Conservation (phyloP, 2,888 invertebrate genomes). For the Agriotes lineatus region DNA sequence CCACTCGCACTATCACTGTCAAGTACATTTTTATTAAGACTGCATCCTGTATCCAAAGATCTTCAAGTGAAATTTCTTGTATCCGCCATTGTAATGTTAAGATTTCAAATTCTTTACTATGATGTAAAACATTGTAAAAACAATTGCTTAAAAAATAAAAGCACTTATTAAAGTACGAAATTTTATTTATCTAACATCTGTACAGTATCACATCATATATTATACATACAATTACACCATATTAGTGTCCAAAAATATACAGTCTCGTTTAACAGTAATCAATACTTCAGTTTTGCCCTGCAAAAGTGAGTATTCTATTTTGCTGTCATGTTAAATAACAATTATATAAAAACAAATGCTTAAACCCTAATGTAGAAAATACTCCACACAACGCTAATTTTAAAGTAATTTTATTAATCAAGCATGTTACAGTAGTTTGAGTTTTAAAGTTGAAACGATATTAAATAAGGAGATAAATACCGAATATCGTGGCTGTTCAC, state of each 20-base stretch:
- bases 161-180: conserved; percentile 32
- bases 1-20: conserved; percentile 30
- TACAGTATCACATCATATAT: no score
- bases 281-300: no score
- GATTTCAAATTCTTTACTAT: conserved; percentile 40
- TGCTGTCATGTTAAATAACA: neutral
- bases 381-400: neutral
- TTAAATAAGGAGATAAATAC: neutral
- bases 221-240: neutral
- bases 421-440: no score
- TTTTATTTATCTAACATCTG: neutral
- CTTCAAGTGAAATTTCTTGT: conserved; percentile 40
- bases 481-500: conserved; percentile 37
- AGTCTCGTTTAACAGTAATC: neutral
- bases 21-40: conserved; percentile 45
- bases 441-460: neutral
- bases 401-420: no score
- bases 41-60: conserved; percentile 47
- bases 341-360: neutral
- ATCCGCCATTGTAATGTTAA: conserved; percentile 36
- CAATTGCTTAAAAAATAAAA: conserved; percentile 47
- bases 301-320: no score
- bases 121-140: conserved; percentile 46
- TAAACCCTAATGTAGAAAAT: neutral
- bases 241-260: neutral